Conservation (phyloP, 2,113 vertebrate species). For the Oryzias javanicus region DNA sequence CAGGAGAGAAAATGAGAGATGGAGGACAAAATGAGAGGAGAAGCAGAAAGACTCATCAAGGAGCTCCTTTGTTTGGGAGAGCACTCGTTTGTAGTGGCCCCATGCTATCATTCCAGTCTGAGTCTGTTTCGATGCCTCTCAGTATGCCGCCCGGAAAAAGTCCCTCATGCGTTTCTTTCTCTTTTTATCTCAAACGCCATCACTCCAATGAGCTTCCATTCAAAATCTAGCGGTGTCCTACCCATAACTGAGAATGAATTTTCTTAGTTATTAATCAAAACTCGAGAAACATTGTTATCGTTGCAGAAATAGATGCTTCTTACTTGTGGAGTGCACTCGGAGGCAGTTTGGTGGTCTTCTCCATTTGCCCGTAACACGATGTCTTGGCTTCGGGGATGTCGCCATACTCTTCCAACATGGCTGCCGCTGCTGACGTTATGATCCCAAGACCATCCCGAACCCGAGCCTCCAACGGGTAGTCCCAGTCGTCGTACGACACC, state of each 20-base stretch:
- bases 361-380: slow-evolving; percentile 86
- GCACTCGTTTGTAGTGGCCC: slow-evolving; percentile 54
- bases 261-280: slow-evolving; percentile 2
- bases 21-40: slow-evolving; percentile 41
- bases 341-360: slow-evolving; percentile 82
- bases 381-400: slow-evolving; percentile 91
- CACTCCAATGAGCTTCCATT: slow-evolving; percentile 11
- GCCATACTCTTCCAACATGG: slow-evolving; percentile 92
- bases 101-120: slow-evolving; percentile 38
- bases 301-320: slow-evolving; percentile 51
- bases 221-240: slow-evolving; percentile 18
- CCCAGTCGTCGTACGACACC: slow-evolving; percentile 95
- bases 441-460: slow-evolving; percentile 92
- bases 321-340: slow-evolving; percentile 92
- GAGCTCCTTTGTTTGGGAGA: slow-evolving; percentile 62
- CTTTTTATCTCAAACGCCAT: slow-evolving; percentile 7
- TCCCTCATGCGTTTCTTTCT: slow-evolving; percentile 16
- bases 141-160: slow-evolving; percentile 22
- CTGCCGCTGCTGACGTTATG: slow-evolving; percentile 89
- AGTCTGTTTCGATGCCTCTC: slow-evolving; percentile 16
- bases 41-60: slow-evolving; percentile 66
- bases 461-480: slow-evolving; percentile 90
- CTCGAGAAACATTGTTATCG: background rate
- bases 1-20: slow-evolving; percentile 32
- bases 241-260: slow-evolving; percentile 32